Conservation (phyloP, 2,888 invertebrate species). For the Thumatha senex region DNA sequence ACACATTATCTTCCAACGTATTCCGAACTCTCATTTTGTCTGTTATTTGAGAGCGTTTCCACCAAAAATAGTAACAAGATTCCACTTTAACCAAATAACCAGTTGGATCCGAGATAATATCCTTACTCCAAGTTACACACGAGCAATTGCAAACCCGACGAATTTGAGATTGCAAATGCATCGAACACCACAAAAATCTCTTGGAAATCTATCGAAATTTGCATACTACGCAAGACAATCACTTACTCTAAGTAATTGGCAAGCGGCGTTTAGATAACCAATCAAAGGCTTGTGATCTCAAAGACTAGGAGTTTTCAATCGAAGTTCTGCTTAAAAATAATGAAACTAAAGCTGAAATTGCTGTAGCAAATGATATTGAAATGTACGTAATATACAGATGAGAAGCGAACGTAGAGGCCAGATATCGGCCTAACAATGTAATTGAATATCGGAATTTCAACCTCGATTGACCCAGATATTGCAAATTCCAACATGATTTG, state of each 20-base stretch:
- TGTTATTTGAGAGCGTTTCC: slow-evolving; percentile 29
- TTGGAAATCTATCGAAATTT: slow-evolving; percentile 40
- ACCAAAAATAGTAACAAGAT: slow-evolving; percentile 15
- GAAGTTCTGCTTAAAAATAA: slow-evolving; percentile 32
- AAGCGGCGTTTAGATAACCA: slow-evolving; percentile 68
- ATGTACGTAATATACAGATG: slow-evolving; percentile 66
- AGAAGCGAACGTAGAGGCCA: slow-evolving; percentile 58
- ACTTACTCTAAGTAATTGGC: slow-evolving; percentile 78
- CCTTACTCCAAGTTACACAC: slow-evolving; percentile 7
- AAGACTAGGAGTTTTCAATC: slow-evolving; percentile 23
- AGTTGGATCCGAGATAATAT: slow-evolving; percentile 19
- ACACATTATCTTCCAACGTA: too few species aligned
- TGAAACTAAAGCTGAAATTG: slow-evolving; percentile 30
- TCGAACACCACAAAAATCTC: slow-evolving; percentile 28
- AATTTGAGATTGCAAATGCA: slow-evolving; percentile 18
- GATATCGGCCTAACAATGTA: slow-evolving; percentile 62
- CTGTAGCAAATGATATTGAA: slow-evolving; percentile 26
- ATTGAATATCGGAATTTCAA: slow-evolving; percentile 65
- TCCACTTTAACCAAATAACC: slow-evolving; percentile 11
- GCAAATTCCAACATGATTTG: slow-evolving; percentile 47
- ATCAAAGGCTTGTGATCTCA: slow-evolving; percentile 67
- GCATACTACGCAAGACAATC: slow-evolving; percentile 67
- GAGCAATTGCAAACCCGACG: slow-evolving; percentile 7
- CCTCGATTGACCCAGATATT: slow-evolving; percentile 47
- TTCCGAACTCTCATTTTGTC: too few species aligned